These are phyloP conservation scores for Chiloscyllium plagiosum DNA, from an alignment of 2,113 vertebrate genomes.

Conservation along the genomic window DNA sequence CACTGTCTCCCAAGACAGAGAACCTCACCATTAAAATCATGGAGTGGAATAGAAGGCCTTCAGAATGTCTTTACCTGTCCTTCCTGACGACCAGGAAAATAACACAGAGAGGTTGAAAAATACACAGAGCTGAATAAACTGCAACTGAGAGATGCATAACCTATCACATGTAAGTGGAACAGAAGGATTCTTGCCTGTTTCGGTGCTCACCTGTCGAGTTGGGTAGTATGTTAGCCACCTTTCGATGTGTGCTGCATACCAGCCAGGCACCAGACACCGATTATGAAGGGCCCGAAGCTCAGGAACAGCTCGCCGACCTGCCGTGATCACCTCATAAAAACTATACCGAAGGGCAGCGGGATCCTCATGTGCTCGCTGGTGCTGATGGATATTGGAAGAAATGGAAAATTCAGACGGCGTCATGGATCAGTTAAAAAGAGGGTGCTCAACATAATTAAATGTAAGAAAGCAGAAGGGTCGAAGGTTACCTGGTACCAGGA, in stretches of 20 bases:
- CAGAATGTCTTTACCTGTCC: background rate
- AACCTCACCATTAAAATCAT: too few species aligned
- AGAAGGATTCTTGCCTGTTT: background rate
- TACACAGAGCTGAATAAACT: background rate
- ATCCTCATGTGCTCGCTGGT: conserved; percentile 87
- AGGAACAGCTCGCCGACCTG: conserved; percentile 63
- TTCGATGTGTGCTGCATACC: conserved; percentile 83
- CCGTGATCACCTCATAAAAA: conserved; percentile 91
- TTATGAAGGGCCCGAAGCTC: conserved; percentile 82
- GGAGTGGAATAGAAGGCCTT: background rate
- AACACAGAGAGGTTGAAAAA: background rate
- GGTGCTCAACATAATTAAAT: background rate
- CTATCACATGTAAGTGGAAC: background rate
- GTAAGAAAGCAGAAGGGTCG: background rate
- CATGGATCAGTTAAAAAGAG: background rate
- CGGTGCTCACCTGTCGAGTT: conserved; percentile 71
- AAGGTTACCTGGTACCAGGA: conserved; percentile 89
- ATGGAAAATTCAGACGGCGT: background rate
- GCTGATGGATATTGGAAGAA: conserved; percentile 54
- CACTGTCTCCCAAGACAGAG: too few species aligned
- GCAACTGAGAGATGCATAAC: background rate
- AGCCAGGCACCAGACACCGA: conserved; percentile 82
- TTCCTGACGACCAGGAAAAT: background rate
- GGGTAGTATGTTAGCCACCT: conserved; percentile 86
- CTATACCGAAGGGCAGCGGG: conserved; percentile 76